These are phyloP conservation scores for Ichneumoninae sp. DNA, from an alignment of 2,888 invertebrate genomes.

Conservation along the genomic window DNA sequence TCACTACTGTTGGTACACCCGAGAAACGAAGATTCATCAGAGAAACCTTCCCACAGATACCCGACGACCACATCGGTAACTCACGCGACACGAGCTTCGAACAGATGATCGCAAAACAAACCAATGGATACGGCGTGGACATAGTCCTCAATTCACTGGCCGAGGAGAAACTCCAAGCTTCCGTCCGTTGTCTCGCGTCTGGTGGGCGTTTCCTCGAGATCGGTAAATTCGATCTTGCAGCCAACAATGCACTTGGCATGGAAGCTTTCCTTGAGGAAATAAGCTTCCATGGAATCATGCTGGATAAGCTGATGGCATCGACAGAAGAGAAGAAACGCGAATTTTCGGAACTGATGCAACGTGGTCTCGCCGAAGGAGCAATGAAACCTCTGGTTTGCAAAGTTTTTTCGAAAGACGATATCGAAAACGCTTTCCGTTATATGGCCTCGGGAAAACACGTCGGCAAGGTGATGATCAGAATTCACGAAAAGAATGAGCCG, in stretches of 20 bases:
- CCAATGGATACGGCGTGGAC: neutral
- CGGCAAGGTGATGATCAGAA: too few relatives aligned
- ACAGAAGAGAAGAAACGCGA: conserved; percentile 84
- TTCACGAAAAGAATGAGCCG: too few relatives aligned
- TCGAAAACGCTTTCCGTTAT: neutral
- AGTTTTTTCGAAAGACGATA: neutral
- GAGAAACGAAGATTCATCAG: too few relatives aligned
- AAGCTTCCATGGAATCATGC: neutral
- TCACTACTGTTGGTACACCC: too few relatives aligned
- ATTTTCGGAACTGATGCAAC: neutral
- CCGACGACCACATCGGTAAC: too few relatives aligned
- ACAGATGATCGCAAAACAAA: neutral
- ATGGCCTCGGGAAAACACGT: neutral
- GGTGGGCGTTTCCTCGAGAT: neutral
- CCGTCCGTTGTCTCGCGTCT: neutral
- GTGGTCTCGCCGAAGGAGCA: neutral
- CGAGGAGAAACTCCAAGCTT: neutral
- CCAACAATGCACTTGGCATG: neutral
- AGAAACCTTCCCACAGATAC: too few relatives aligned
- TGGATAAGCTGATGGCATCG: neutral
- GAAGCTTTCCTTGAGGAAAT: neutral
- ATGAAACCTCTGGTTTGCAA: neutral
- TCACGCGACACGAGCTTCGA: neutral
- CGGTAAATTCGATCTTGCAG: neutral
- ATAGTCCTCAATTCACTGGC: neutral